Conservation (phyloP, 2,888 invertebrate species). For the Macropis europaea region DNA sequence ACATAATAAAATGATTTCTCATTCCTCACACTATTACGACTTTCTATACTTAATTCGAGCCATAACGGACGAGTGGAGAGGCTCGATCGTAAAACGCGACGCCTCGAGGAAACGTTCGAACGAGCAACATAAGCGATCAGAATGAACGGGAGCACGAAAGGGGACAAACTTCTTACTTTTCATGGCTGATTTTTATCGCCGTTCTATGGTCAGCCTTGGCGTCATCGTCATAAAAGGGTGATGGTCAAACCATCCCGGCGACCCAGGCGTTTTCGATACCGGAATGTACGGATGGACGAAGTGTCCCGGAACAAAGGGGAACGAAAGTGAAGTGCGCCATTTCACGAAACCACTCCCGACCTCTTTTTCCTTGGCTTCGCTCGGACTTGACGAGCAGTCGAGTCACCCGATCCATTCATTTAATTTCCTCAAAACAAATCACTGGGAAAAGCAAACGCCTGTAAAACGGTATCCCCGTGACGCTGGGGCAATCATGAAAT, state of each 20-base stretch:
- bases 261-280: constrained; percentile 45
- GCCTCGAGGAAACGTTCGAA: constrained; percentile 2
- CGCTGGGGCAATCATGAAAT: background rate
- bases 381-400: constrained; percentile 5
- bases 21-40: too few species aligned
- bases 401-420: constrained; percentile 10
- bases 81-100: constrained; percentile 41
- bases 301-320: background rate
- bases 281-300: background rate
- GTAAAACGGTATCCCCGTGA: background rate
- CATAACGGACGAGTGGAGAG: background rate
- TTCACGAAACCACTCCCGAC: constrained; percentile 21
- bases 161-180: constrained; percentile 69
- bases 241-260: constrained; percentile 40
- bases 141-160: constrained; percentile 38
- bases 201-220: constrained; percentile 39
- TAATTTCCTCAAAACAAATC: constrained; percentile 13
- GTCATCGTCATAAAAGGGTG: constrained; percentile 62
- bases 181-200: constrained; percentile 73
- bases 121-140: constrained; percentile 8
- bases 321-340: constrained; percentile 14
- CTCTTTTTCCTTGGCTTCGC: background rate
- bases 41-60: constrained; percentile 1
- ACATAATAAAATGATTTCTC: too few species aligned
- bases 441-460: background rate